Conservation (phyloP, 2,113 vertebrate genomes). For the Micronycteris hirsuta region DNA sequence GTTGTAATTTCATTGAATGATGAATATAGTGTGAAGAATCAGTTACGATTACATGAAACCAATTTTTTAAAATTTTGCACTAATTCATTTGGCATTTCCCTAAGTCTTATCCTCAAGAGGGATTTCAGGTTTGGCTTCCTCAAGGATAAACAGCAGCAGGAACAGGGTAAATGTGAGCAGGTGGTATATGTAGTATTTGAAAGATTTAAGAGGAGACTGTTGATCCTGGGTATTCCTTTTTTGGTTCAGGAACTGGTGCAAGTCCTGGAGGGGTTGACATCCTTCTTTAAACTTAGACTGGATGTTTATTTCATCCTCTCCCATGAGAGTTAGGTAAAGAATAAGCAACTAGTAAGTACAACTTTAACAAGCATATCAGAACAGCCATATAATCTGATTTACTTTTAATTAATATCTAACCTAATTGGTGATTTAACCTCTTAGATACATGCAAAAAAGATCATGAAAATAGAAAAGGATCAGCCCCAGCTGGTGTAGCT, state of each 20-base stretch:
- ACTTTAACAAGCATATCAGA: neutral
- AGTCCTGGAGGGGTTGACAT: neutral
- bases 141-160: neutral
- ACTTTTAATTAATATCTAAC: conserved; percentile 27
- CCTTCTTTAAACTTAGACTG: conserved; percentile 36
- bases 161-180: neutral
- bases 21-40: conserved; percentile 10
- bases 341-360: neutral
- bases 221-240: neutral
- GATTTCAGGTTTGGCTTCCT: neutral
- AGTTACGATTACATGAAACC: conserved; percentile 38
- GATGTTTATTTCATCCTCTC: conserved; percentile 38
- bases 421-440: conserved; percentile 7
- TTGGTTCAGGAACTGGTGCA: neutral
- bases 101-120: neutral
- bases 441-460: neutral
- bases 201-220: neutral
- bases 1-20: conserved; percentile 26
- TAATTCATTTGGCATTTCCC: neutral
- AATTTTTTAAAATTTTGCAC: conserved; percentile 34
- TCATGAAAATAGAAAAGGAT: conserved; percentile 10
- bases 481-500: too few species aligned
- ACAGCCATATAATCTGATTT: conserved; percentile 12
- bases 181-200: neutral
- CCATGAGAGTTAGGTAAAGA: conserved; percentile 4